Percentiles rank a stretch among this genome's conserved stretches.
Conservation (phyloP, 2,797 vertebrate genomes). For the Oreonectes daqikongensis region DNA sequence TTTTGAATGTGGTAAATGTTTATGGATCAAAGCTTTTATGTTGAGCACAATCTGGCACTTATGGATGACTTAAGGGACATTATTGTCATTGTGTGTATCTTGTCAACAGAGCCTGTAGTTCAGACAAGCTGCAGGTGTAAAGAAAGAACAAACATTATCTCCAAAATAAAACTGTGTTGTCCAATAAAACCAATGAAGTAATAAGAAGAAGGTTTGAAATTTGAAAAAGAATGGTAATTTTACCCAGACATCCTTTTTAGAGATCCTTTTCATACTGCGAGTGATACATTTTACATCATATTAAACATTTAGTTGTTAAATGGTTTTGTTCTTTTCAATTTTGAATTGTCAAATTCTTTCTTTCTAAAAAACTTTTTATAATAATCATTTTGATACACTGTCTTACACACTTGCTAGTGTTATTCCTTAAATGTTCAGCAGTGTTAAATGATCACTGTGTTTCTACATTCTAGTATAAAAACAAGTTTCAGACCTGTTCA, state of each 20-base stretch:
- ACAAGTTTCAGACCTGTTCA: constrained; percentile 25
- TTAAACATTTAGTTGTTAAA: background rate
- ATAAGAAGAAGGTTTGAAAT: constrained; percentile 2
- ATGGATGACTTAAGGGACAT: constrained; percentile 79
- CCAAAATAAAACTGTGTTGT: background rate
- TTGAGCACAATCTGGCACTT: constrained; percentile 75
- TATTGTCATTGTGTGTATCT: constrained; percentile 61
- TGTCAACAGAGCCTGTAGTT: constrained; percentile 62
- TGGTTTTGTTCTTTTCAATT: constrained; percentile 7
- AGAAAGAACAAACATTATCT: background rate
- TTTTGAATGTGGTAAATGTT: constrained; percentile 70
- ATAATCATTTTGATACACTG: constrained; percentile 11
- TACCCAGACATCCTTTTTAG: constrained; percentile 4
- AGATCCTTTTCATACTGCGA: constrained; percentile 5
- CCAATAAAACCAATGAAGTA: constrained; percentile 10
- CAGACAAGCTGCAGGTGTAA: constrained; percentile 23
- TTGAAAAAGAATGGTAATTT: constrained; percentile 9
- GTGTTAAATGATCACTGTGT: constrained; percentile 25
- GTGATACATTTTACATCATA: constrained; percentile 4
- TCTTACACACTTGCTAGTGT: background rate
- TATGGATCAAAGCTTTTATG: constrained; percentile 69
- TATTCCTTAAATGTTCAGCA: constrained; percentile 10
- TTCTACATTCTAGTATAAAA: constrained; percentile 13
- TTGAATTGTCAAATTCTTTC: background rate
- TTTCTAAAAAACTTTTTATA: background rate